Evolutionary conservation across 1,140 invertebrate genomes (phyloP), one percentile per base, ranked within the genome.

Genomic region (Drosophila baimaii): DNA sequence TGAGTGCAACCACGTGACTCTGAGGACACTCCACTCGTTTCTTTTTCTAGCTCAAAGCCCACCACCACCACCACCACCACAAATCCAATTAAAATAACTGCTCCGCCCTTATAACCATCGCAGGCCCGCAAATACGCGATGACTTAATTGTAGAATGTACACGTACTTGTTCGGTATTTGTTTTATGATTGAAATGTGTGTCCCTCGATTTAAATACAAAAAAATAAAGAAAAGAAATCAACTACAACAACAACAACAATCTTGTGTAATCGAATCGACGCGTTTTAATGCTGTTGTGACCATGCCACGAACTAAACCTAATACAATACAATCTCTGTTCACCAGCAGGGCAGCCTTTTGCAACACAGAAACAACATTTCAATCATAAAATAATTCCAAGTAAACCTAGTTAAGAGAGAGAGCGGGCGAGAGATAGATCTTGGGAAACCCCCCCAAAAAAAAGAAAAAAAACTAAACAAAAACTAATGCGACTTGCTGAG

Each of bases 311-410:
- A 86, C 52, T 82, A 79, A 79, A 79, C 39, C 51, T 90, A 81
- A 84, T 71, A 79, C 69, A 84, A 90, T 83, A 86, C 70, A 76
- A 71, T 70, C 69, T 84, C 71, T 89, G 80, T 89, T 89, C 84
- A 89, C 84, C 84, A 89, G 84, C 83, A 47, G 88, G 84, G 83
- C 84, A 89, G 73, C 91, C 91, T 92, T 92, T 91, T 81, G 79
- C 91, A 90, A 86, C 91, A 92, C 91, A 92, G 91, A 92, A 92
- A 92, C 91, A 92, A 91, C 91, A 92, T 92, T 92, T 92, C 91
- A 92, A 92, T 92, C 91, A 92, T 92, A 92, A 91, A 91, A 78
- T 55, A 61, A 68, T 65, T 58, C 64, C 52, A 81, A 21, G 17
- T 59, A 65, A 66, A 76, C 70, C 57, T 77, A 55, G 62, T 66